phyloP scores from a whole-genome alignment of 2,797 vertebrate genomes.

The Clarias pachynema region DNA sequence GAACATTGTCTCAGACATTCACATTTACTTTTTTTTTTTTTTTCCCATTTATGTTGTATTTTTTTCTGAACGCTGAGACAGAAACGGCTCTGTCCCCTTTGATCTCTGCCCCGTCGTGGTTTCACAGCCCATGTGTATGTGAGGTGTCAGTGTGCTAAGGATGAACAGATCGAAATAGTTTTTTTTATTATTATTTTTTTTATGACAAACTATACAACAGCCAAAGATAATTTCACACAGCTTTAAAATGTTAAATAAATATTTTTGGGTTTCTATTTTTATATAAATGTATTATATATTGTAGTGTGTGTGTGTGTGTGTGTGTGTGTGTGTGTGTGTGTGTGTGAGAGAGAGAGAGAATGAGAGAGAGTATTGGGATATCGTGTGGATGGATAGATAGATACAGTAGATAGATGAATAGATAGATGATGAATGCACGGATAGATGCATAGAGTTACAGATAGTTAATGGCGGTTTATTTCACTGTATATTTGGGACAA shows the following conservation, averaged over 20 bases:
- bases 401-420: neutral
- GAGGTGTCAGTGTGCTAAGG: neutral
- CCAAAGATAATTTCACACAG: neutral
- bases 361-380: neutral
- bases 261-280: conserved; percentile 3
- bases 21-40: neutral
- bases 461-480: neutral
- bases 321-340: conserved; percentile 9
- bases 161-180: neutral
- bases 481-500: neutral
- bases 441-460: neutral
- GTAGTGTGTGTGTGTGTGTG: neutral
- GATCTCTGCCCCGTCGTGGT: neutral
- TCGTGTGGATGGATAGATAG: neutral
- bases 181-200: neutral
- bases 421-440: neutral
- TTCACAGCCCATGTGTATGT: neutral
- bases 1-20: neutral
- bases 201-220: neutral
- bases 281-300: neutral
- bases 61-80: neutral
- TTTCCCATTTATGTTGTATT: too few species aligned
- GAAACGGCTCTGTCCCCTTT: neutral
- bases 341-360: neutral
- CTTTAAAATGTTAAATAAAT: conserved; percentile 1